phyloP scores from a whole-genome alignment of 2,113 vertebrate species.

The Dasyornis broadbenti region DNA sequence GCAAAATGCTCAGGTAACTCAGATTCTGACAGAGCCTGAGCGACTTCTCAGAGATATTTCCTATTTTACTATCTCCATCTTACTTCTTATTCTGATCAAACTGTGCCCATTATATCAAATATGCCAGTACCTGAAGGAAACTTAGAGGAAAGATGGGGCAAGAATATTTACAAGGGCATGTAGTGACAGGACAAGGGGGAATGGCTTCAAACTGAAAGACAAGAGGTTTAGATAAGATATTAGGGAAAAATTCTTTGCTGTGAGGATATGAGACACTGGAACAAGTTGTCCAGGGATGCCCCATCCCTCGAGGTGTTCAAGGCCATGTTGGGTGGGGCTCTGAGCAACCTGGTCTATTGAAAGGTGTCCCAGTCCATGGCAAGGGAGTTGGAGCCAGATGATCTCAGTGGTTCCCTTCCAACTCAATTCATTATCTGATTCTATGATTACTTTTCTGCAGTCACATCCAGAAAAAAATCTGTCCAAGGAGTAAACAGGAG shows the following conservation, averaged over 20 bases:
- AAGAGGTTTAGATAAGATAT: neutral
- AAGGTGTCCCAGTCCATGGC: neutral
- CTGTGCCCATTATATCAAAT: neutral
- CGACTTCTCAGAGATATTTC: neutral
- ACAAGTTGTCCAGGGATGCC: neutral
- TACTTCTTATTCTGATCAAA: neutral
- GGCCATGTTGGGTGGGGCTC: accelerated
- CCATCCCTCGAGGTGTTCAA: neutral
- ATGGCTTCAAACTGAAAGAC: neutral
- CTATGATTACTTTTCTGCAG: neutral
- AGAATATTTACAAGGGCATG: neutral
- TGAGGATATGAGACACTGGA: neutral
- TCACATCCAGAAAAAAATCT: neutral
- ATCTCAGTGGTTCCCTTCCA: neutral
- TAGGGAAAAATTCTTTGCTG: neutral
- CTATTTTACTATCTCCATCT: neutral
- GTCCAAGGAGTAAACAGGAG: neutral
- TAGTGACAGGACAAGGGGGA: neutral
- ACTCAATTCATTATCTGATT: neutral
- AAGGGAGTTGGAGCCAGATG: neutral
- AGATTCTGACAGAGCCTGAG: neutral
- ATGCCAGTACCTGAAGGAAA: no score
- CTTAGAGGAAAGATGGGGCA: neutral
- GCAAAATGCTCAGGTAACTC: neutral
- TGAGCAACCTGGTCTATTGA: neutral